Percentiles rank a stretch among this genome's conserved stretches.
Conservation (phyloP, 2,113 vertebrate species). For the Ovis canadensis region DNA sequence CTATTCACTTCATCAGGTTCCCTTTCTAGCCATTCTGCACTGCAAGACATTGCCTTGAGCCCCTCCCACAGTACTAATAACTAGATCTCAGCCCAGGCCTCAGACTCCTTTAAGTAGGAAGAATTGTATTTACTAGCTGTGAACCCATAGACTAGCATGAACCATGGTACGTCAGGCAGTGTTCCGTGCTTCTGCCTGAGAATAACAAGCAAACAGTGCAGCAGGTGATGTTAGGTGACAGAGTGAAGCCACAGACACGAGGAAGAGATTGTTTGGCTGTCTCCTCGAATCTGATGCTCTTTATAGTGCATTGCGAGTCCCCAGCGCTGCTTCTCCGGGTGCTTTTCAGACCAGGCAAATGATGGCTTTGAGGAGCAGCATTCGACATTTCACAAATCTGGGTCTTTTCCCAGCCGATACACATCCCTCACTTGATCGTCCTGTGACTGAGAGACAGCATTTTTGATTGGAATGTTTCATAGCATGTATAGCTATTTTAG, state of each 20-base stretch:
- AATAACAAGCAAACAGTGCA: background rate
- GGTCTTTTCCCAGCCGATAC: background rate
- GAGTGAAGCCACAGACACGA: background rate
- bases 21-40: background rate
- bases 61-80: background rate
- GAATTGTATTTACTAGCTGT: background rate
- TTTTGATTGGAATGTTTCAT: background rate
- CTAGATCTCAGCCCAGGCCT: background rate
- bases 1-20: background rate
- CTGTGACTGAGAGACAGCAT: background rate
- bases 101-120: background rate
- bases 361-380: background rate
- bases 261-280: background rate
- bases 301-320: background rate
- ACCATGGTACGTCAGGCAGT: background rate
- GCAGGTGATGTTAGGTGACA: background rate
- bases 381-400: background rate
- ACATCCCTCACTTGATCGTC: background rate
- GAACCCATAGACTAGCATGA: background rate
- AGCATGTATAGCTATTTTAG: background rate
- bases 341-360: background rate
- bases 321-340: rapidly evolving
- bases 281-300: background rate
- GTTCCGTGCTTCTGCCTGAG: background rate
- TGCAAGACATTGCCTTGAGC: background rate